These are phyloP conservation scores for Urocolius indicus DNA, from an alignment of 2,113 vertebrate species.

Conservation along the genomic window DNA sequence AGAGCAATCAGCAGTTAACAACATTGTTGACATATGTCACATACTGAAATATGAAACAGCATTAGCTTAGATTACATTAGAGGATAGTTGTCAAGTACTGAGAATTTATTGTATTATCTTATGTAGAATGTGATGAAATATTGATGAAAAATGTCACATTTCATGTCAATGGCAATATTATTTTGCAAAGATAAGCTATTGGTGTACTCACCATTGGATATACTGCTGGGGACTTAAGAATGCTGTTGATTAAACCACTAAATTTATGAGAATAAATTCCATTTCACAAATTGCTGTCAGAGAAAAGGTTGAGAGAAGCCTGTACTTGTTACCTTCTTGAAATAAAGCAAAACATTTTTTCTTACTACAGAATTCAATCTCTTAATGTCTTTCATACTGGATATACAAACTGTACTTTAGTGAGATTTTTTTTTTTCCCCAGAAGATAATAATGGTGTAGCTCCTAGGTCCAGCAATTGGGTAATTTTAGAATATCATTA, in stretches of 20 bases:
- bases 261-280: slow-evolving; percentile 26
- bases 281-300: slow-evolving; percentile 26
- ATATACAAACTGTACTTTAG: neutral
- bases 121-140: slow-evolving; percentile 39
- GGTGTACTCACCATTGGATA: neutral
- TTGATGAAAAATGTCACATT: slow-evolving; percentile 36
- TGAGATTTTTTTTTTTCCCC: neutral
- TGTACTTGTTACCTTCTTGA: neutral
- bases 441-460: neutral
- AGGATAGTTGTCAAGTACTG: slow-evolving; percentile 12
- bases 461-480: fast-evolving
- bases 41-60: neutral
- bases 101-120: slow-evolving; percentile 46
- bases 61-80: slow-evolving; percentile 47
- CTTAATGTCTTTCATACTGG: neutral
- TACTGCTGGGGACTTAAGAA: neutral
- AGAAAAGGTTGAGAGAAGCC: neutral
- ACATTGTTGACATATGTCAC: slow-evolving; percentile 24
- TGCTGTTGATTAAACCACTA: slow-evolving; percentile 30
- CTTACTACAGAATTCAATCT: neutral
- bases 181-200: slow-evolving; percentile 33
- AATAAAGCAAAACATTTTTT: neutral
- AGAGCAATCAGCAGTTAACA: slow-evolving; percentile 39
- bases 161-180: slow-evolving; percentile 8
- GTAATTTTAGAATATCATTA: neutral